Base-by-base conservation (phyloP, 2,888 invertebrate genomes). In the Byasa hedistus region DNA sequence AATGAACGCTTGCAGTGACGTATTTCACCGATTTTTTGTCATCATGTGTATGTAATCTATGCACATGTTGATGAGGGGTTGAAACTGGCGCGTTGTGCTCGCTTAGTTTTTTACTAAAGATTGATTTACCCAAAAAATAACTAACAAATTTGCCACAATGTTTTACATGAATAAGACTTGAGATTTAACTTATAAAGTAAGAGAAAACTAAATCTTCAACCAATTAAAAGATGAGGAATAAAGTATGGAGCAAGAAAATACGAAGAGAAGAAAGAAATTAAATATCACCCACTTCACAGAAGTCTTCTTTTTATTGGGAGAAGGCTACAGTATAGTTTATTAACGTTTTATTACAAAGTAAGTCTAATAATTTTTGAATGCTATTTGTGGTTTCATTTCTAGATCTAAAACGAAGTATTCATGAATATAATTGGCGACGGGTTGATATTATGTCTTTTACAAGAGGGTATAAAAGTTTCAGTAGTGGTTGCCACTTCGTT, bases 41-140 rank as follows among this genome's bases (percentile, higher is more conserved):
- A 58, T 44, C 59, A 67, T 67, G 27, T 56, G 51, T 67, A 67
- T 56, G 51, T 67, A 67, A 67, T 67, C 59, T 66, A 66, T 66
- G 66, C 59, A 66, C 59, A 66, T 63, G 63, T 66, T 63, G 62
- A 66, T 66, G 59, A 66, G 66, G 66, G 62, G 27, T 27, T 39
- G 36, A 58, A 39, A 61, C 39, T 51, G 63, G 62, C 57, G 36
- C 62, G 55, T 32, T n/a, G 21, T 21, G 48, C n/a, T 5, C n/a
- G 48, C 19, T 48, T n/a, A 4, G 5, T 19, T 61, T 61, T 61
- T 61, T 61, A 19, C 44, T 44, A 23, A n/a, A 24, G 59, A 59
- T n/a, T 32, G 32, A 19, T 55, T 17, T 55, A 0, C 23, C 2
- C 55, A 55, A 55, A 55, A 24, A 24, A 19, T 48, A 48, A 48